Evolutionary conservation across 2,888 invertebrate genomes (phyloP).

Genomic region (Drosophila quasianomalipes): DNA sequence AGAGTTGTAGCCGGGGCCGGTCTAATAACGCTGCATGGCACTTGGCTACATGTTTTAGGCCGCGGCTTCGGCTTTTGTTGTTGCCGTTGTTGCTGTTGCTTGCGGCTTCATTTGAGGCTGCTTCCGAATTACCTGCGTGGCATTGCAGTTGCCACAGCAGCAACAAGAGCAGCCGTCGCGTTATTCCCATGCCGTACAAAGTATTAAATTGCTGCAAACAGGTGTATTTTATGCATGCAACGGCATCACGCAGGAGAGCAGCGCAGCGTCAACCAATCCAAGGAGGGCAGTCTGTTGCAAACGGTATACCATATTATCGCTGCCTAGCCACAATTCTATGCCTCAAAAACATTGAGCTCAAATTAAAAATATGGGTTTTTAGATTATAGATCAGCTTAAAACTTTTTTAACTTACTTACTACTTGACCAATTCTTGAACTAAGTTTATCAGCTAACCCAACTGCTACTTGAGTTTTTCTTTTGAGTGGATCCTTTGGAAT

Average conservation of each 20-base stretch:
- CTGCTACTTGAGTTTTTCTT: background rate
- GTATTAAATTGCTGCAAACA: slow-evolving; percentile 80
- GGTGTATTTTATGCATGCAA: slow-evolving; percentile 76
- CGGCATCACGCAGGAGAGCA: slow-evolving; percentile 31
- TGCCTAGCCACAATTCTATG: slow-evolving; percentile 19
- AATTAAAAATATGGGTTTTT: too few relatives aligned
- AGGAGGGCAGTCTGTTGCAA: background rate
- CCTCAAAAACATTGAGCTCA: background rate
- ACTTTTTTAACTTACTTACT: background rate
- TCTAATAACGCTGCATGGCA: slow-evolving; percentile 73
- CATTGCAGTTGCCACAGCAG: slow-evolving; percentile 65
- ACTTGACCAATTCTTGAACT: too few relatives aligned
- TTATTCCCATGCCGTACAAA: slow-evolving; percentile 78
- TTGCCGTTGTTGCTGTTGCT: slow-evolving; percentile 55
- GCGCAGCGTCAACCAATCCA: background rate
- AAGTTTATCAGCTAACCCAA: background rate
- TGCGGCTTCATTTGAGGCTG: slow-evolving; percentile 76
- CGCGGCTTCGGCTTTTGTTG: slow-evolving; percentile 67
- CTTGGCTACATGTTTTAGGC: slow-evolving; percentile 74
- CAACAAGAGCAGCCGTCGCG: slow-evolving; percentile 44
- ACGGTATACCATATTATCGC: slow-evolving; percentile 31
- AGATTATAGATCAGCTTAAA: too few relatives aligned
- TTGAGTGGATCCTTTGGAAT: background rate
- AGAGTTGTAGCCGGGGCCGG: slow-evolving; percentile 55
- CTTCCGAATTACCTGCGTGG: slow-evolving; percentile 84